Percentiles rank a stretch among this genome's conserved stretches.
Conservation (phyloP, 2,888 invertebrate genomes). For the Andrena chrysosceles region DNA sequence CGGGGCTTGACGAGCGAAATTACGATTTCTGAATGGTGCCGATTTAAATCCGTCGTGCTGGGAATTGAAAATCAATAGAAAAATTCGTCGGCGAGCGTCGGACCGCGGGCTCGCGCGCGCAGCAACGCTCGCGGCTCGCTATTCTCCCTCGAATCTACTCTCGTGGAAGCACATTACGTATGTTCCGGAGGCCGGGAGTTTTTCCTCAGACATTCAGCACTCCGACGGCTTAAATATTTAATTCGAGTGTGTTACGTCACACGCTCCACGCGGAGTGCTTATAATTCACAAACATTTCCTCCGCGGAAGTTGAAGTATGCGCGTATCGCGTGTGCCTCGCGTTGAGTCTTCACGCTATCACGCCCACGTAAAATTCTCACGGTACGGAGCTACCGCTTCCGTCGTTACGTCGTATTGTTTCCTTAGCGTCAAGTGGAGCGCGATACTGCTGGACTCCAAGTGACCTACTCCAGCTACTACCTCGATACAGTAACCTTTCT, state of each 20-base stretch:
- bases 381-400: background rate
- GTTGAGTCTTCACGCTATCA: background rate
- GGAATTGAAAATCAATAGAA: conserved; percentile 22
- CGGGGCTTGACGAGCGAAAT: conserved; percentile 37
- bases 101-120: background rate
- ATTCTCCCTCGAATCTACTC: conserved; percentile 24
- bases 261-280: conserved; percentile 24
- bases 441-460: background rate
- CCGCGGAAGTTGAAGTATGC: conserved; percentile 17
- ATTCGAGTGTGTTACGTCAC: conserved; percentile 45
- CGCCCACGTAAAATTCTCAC: conserved; percentile 12
- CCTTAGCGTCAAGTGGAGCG: background rate
- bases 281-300: conserved; percentile 47
- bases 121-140: background rate
- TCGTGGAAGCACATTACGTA: conserved; percentile 4
- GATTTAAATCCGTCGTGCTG: conserved; percentile 4
- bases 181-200: background rate
- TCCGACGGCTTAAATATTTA: conserved; percentile 63
- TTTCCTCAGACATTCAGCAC: conserved; percentile 67
- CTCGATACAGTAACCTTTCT: background rate
- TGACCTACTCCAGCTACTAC: background rate
- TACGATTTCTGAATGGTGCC: conserved; percentile 11
- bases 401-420: background rate
- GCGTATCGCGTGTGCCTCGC: background rate
- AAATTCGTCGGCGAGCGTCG: background rate